Base-by-base conservation (phyloP, 2,888 invertebrate species). In the Pollenia angustigena region DNA sequence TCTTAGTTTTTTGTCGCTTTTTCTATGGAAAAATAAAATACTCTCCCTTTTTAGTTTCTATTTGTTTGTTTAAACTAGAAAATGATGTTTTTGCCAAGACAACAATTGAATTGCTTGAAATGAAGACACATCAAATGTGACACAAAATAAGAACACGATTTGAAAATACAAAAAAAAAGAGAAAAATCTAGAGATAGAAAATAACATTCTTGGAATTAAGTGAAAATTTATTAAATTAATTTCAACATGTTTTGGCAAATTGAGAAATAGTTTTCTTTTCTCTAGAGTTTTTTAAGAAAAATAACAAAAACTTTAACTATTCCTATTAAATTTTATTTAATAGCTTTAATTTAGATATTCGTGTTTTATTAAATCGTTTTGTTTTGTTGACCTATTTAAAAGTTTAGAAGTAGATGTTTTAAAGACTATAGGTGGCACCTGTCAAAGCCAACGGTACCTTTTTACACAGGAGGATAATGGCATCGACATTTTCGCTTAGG, bases 61-160 rank as follows among this genome's bases (percentile, higher is more conserved):
- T 32, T 74, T 71, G 42, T 66, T 40, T 48, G 10, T 44, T 69
- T 76, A 46, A 60, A 50, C 66, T 68, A 48, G 40, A 54, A 75
- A 54, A 14, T 42, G 23, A 50, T 64, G n/a, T 56, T 78, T 75
- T 64, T 71, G 83, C 64, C 72, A 83, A 81, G 44, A 56, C 23
- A 71, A 64, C 42, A 64, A 42, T 46, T 14, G n/a, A 23, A 16
- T 50, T 40, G 3, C 32, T 56, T 62, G 10, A 62, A 54, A 56
- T 40, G 6, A 14, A 44, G 11, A 16, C 23, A 18, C 14, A 40
- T 72, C 11, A 64, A 69, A 69, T 69, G 58, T 14, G 58, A 40
- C 32, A 42, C 4, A 8, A 46, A 56, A 32, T 46, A 64, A 48
- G 18, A 14, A 46, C 16, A 76, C 0, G 18, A 40, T 14, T 40